Evolutionary conservation across 1,140 invertebrate genomes (phyloP), one percentile per base, ranked within the genome.

Genomic region (Brachionus asplanchnoidis): DNA sequence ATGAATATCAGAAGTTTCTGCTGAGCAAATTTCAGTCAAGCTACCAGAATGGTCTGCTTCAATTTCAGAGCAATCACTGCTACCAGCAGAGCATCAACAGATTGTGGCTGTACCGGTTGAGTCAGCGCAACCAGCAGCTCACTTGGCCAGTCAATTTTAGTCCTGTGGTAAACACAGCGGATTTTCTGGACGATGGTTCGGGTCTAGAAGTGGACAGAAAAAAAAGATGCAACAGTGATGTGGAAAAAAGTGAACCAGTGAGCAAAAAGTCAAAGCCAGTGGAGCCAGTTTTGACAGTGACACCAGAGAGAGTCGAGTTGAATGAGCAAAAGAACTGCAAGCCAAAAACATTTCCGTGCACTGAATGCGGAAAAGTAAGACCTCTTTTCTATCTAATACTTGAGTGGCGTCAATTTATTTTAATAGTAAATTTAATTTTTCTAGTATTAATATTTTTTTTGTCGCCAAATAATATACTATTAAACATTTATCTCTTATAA

Each of bases 351-450:
- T 78, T 53, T 78, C 75, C 75, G 11, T 78, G 75, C 28, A 78
- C 75, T 9, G 44, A 78, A 53, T 78, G 75, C 9, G 75, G 75
- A 50, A 78, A 78, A 42, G 75, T 78, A 78, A 28, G 28, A 78
- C 32, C 32, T n/a, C 6, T 36, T 7, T 36, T n/a, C n/a, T 36
- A 36, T 5, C 32, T 36, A 36, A 36, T 36, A 36, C 1, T 28
- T 28, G 26, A 28, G 3, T 28, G 26, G 26, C 3, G 26, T 3
- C 1, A 28, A 28, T 28, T 28, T 28, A 28, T 28, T 28, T 28
- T 2, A 28, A 2, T 28, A 28, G 26, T 2, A 28, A 28, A 28
- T 28, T 28, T 28, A 28, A 28, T 28, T 28, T 3, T 28, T 28
- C 3, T 28, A 28, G 26, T 2, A 28, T 28, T 28, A 28, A 28